Percentiles rank a stretch among this genome's conserved stretches.
Evolutionary conservation across 1,140 invertebrate genomes (phyloP).

Genomic region (Pseudobourletiella spinata): DNA sequence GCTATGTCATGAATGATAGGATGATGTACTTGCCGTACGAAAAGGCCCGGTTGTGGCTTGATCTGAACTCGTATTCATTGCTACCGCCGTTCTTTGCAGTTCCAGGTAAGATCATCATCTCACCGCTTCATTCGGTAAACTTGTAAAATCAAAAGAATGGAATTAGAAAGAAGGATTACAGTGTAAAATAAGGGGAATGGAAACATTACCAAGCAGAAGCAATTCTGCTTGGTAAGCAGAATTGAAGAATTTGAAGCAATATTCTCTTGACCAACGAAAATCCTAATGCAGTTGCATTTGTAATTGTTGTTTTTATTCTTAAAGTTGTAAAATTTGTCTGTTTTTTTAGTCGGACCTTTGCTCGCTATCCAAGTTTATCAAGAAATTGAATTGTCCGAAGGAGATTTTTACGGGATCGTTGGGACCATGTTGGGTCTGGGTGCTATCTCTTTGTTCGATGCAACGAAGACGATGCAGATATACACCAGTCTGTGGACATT

Average conservation of each 20-base stretch:
- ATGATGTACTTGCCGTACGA: background rate
- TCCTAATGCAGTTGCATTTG: no score
- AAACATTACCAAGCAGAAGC: background rate
- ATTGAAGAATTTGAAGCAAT: background rate
- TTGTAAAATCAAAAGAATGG: background rate
- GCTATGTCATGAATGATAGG: background rate
- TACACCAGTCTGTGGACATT: background rate
- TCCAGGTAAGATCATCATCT: background rate
- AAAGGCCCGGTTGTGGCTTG: background rate
- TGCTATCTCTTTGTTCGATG: background rate
- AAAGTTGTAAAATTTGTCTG: background rate
- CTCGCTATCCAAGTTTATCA: background rate
- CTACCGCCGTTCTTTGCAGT: background rate
- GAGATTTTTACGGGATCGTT: slow-evolving; percentile 3
- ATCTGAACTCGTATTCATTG: background rate
- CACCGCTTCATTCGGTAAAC: background rate
- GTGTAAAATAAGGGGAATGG: background rate
- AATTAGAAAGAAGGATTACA: background rate
- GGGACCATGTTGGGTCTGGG: slow-evolving; percentile 5
- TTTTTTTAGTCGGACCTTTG: background rate
- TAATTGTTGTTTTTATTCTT: background rate
- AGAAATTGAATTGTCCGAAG: background rate
- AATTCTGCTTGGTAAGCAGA: background rate
- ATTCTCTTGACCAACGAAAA: background rate
- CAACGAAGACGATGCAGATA: background rate